Evolutionary conservation across 2,113 vertebrate species (phyloP).

Genomic region (Rhabdomys dilectus): DNA sequence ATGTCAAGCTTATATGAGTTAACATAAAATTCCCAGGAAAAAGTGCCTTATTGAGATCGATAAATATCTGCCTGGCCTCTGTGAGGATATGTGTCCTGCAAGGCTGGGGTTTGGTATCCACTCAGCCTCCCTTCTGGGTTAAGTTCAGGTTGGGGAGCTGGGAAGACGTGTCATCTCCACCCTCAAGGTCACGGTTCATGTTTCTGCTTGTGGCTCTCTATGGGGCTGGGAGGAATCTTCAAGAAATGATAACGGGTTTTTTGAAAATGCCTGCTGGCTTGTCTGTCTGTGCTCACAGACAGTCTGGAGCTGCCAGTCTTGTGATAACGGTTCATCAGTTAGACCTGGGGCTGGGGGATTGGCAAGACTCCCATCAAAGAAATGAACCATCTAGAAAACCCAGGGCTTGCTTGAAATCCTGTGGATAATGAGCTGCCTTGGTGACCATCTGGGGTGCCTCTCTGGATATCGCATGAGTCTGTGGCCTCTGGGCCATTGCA

Average conservation of each 20-base stretch:
- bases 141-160: accelerated
- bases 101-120: neutral
- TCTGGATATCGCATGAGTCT: neutral
- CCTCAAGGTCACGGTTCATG: accelerated
- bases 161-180: neutral
- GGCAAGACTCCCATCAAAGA: neutral
- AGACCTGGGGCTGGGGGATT: neutral
- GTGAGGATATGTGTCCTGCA: neutral
- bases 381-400: neutral
- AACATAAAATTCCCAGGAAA: constrained; percentile 65
- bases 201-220: accelerated
- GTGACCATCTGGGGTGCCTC: neutral
- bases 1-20: constrained; percentile 62
- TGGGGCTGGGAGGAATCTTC: neutral
- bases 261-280: neutral
- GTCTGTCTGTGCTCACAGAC: neutral
- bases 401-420: neutral
- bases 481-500: neutral
- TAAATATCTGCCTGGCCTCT: constrained; percentile 48
- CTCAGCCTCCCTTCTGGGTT: neutral
- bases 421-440: neutral
- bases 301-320: neutral
- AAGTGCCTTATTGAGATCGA: constrained; percentile 28
- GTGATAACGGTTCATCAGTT: neutral
- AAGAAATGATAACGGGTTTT: neutral